phyloP scores from a whole-genome alignment of 2,797 vertebrate species.

The Mastacembelus armatus region DNA sequence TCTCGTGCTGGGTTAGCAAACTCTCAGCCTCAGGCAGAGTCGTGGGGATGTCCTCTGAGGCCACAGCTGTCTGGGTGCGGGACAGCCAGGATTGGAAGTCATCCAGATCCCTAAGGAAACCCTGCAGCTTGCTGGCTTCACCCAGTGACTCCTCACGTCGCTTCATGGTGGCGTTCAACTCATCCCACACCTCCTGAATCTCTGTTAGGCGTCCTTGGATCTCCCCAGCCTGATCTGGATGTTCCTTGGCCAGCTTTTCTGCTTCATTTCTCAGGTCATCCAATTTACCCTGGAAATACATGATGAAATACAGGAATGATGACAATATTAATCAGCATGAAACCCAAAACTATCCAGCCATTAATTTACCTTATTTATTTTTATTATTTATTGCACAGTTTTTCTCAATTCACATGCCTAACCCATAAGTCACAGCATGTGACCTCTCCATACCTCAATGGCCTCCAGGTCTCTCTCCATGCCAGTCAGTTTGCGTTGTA shows the following conservation, averaged over 20 bases:
- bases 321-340: not conserved
- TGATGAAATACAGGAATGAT: constrained; percentile 7
- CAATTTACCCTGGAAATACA: constrained; percentile 85
- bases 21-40: constrained; percentile 90
- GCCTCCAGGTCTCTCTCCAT: constrained; percentile 95
- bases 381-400: not conserved
- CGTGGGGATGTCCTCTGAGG: constrained; percentile 92
- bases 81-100: constrained; percentile 96
- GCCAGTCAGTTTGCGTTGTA: constrained; percentile 94
- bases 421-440: not conserved
- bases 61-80: constrained; percentile 91
- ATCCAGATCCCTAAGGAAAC: constrained; percentile 92
- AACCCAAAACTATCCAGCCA: not conserved
- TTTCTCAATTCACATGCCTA: not conserved
- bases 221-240: constrained; percentile 87
- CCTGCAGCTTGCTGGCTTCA: constrained; percentile 92
- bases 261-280: constrained; percentile 87
- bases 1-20: constrained; percentile 90
- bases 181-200: constrained; percentile 92
- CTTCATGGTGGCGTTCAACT: constrained; percentile 90
- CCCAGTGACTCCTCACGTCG: constrained; percentile 92
- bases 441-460: constrained; percentile 85
- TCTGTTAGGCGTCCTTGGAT: constrained; percentile 82
- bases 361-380: not conserved
- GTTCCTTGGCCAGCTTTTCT: constrained; percentile 84